Evolutionary conservation across 2,888 invertebrate genomes (phyloP).

Genomic region (Spatulosminthurus flaviceps): DNA sequence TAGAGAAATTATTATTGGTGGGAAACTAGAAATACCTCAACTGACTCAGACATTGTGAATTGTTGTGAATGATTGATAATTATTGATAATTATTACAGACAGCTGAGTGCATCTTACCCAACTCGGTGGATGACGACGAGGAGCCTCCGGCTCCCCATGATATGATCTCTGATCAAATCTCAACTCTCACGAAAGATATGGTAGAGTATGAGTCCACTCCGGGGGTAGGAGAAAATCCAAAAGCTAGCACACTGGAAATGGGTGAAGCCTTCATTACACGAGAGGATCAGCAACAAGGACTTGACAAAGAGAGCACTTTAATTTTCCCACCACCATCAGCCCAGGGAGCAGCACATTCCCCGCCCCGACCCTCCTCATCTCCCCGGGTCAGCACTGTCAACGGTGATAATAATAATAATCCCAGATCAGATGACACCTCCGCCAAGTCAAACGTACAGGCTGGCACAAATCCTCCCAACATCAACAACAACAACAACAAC

Average conservation of each 20-base stretch:
- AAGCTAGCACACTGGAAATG: not conserved
- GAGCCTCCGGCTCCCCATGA: not conserved
- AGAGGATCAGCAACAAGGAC: not conserved
- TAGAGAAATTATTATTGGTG: no score
- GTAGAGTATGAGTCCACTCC: constrained; percentile 36
- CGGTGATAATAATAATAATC: not conserved
- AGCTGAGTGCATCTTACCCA: constrained; percentile 29
- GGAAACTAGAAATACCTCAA: no score
- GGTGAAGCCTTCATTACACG: constrained; percentile 22
- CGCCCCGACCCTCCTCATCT: not conserved
- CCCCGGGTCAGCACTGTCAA: not conserved
- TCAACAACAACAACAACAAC: not conserved
- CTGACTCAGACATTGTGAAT: no score
- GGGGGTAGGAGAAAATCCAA: constrained; percentile 29
- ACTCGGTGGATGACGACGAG: constrained; percentile 2
- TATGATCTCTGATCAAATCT: constrained; percentile 45
- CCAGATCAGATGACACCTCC: not conserved
- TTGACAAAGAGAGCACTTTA: not conserved
- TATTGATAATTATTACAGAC: no score
- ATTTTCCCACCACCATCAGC: not conserved
- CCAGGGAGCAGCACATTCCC: not conserved
- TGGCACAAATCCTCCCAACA: not conserved
- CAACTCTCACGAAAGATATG: constrained; percentile 35
- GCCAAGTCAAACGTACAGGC: not conserved
- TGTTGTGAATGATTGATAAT: no score